A percentile compares a stretch with the other conserved stretches of the same genome.
phyloP scores from a whole-genome alignment of 2,113 vertebrate genomes.

The Clarias magur region DNA sequence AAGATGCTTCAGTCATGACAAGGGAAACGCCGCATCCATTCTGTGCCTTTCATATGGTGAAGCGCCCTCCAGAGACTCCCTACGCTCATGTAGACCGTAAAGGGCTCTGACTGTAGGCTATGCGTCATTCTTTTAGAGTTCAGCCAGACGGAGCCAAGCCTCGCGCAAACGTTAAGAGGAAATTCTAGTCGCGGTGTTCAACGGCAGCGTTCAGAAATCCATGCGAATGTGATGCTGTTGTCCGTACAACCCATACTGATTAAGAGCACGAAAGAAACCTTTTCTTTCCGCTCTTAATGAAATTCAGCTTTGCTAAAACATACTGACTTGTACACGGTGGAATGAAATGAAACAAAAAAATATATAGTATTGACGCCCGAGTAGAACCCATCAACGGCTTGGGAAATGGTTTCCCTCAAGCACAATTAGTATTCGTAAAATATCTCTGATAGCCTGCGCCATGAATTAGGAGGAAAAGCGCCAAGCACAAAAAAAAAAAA shows the following conservation, averaged over 20 bases:
- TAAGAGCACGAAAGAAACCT: neutral
- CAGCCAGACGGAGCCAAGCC: conserved; percentile 21
- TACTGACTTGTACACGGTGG: neutral
- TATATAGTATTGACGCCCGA: neutral
- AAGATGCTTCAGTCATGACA: conserved; percentile 32
- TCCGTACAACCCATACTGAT: neutral
- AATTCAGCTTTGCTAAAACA: neutral
- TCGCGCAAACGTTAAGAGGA: conserved; percentile 10
- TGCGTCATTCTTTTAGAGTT: conserved; percentile 34
- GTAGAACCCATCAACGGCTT: neutral
- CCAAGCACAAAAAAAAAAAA: conserved; percentile 15
- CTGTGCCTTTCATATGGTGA: conserved; percentile 6
- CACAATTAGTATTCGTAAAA: neutral
- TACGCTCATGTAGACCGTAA: conserved; percentile 28
- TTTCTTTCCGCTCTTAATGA: neutral
- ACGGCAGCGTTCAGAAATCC: neutral
- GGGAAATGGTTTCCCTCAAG: neutral
- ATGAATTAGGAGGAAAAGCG: neutral
- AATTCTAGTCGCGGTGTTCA: neutral
- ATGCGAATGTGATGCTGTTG: neutral
- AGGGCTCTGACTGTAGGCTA: conserved; percentile 37
- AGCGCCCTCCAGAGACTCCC: conserved; percentile 27
- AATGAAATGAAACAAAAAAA: neutral
- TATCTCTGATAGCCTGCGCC: neutral
- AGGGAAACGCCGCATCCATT: conserved; percentile 25